These are phyloP conservation scores for Macquaria australasica DNA, from an alignment of 2,113 vertebrate species.

Conservation along the genomic window DNA sequence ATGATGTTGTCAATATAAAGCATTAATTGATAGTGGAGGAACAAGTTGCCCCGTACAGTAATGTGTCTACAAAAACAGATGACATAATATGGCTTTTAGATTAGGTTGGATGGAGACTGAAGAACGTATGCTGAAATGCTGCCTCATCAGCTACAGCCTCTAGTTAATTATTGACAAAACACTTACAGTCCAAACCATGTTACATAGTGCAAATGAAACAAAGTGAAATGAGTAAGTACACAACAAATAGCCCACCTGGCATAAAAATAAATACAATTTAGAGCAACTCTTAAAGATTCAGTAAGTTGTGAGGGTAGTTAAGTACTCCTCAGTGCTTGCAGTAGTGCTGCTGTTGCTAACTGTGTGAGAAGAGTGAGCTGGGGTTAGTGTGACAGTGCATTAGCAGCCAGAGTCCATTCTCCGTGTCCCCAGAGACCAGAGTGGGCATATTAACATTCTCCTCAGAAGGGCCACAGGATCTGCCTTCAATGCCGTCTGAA, in stretches of 20 bases:
- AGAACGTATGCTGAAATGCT: background rate
- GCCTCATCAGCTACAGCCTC: background rate
- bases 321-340: slow-evolving; percentile 32
- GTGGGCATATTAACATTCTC: slow-evolving; percentile 82
- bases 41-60: background rate
- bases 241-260: background rate
- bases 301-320: slow-evolving; percentile 24
- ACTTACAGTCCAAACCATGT: background rate
- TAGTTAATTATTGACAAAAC: background rate
- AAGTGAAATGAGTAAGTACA: slow-evolving; percentile 13
- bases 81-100: background rate
- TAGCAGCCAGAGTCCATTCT: slow-evolving; percentile 81
- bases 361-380: slow-evolving; percentile 49
- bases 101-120: background rate
- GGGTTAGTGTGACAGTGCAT: slow-evolving; percentile 76
- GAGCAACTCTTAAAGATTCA: slow-evolving; percentile 17
- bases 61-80: background rate
- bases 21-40: background rate
- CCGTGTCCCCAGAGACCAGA: slow-evolving; percentile 72
- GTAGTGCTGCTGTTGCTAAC: slow-evolving; percentile 46
- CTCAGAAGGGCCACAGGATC: slow-evolving; percentile 80
- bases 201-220: background rate
- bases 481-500: slow-evolving; percentile 82
- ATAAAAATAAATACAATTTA: background rate
- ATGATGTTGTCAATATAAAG: background rate